Base-by-base conservation (phyloP, 2,113 vertebrate genomes). In the Lepus americanus region DNA sequence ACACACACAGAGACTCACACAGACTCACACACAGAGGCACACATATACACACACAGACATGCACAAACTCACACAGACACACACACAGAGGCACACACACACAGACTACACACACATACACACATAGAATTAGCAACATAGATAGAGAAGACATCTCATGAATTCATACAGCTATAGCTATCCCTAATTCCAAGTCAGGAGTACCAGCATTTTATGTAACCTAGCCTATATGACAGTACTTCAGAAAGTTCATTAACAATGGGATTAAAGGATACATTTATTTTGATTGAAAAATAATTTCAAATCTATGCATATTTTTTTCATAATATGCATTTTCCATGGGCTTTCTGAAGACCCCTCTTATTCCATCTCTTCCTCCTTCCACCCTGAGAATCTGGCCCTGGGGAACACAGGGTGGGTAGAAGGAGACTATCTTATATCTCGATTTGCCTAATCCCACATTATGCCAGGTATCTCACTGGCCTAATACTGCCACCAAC, bases 391-490 rank as follows among this genome's bases (percentile, higher is more conserved):
- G 63, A 92, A 67, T 53, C 64, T 73, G 33, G 25, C 67, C 74
- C 36, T 61, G 61, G 51, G 63, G 87, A 66, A 66, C 64, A 85
- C 12, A 64, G 29, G 9, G 51, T 36, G 63, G 53, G 51, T 51
- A 86, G 53, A 67, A 49, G 64, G 44, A 81, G 77, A 82, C 36
- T 70, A 78, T 69, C 59, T 7, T 6, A 25, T 70, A 80, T 59
- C 69, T 20, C 85, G 13, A 64, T 89, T 89, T 95, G 61, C 67
- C 89, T 92, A 89, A 81, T 92, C 74, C 16, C n/a, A 27, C 64
- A 81, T 80, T 88, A 85, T 66, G 74, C 44, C 64, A 59, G 69
- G 70, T 31, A 69, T 87, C 53, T 73, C 49, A 49, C 29, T n/a
- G 39, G 16, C 64, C 27, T 78, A 64, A 79, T 36, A 44, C 59